Base-by-base conservation (phyloP, 2,113 vertebrate species). In the Elgaria multicarinata region DNA sequence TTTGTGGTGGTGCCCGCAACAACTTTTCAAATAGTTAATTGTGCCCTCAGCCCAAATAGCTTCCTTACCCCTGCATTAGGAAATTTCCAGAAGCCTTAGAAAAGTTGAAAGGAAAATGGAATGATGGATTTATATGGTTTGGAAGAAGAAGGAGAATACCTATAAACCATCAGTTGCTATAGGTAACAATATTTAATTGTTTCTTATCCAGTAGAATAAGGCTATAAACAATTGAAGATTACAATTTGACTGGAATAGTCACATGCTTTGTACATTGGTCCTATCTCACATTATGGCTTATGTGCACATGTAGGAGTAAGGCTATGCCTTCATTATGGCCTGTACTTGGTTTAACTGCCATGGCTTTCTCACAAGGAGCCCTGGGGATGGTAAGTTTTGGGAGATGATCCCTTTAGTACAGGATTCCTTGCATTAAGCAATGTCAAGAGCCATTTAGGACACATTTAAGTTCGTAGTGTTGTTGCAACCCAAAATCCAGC, bases 181-280 rank as follows among this genome's bases (percentile, higher is more conserved):
- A 90, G 93, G 83, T 96, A 96, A 96, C 92, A 92, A 95, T 87
- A 95, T 95, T 96, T 89, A 91, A 95, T 96, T 87, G 93, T 96
- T 91, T 96, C 95, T 91, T 96, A 91, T 96, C 86, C 90, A 78
- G 89, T 90, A 46, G 92, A 95, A 71, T 90, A 93, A 95, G 93
- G 91, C 94, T 94, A 90, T 87, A 93, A 67, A 83, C 81, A 93
- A 22, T 77, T 58, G 88, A 91, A 89, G 83, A 77, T 50, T 53
- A 2, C 78, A 84, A 79, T 93, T 53, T 94, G n/a, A 6, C 75
- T 84, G 90, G 91, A 93, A 92, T 91, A 91, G 92, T 95, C 92
- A 50, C 55, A 84, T 74, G 85, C 62, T 83, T 89, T 58, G 58
- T 28, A n/a, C 83, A 67, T 62, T 69, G 53, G 86, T 86, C 92